These are phyloP conservation scores for Mormyrops boulengeri DNA, from an alignment of 2,797 vertebrate species.

Conservation along the genomic window DNA sequence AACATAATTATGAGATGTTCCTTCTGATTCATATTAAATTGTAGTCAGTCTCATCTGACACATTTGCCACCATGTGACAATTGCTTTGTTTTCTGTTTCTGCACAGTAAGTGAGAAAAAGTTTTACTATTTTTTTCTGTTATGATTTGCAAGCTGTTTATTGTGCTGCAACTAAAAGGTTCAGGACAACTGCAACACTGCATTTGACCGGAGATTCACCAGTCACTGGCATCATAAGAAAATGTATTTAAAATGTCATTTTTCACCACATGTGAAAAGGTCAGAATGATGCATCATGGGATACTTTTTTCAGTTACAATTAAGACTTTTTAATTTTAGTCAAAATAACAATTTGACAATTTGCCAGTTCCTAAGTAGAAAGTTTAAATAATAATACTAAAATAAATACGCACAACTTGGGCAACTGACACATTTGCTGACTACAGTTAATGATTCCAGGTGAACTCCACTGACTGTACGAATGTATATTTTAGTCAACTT, in stretches of 20 bases:
- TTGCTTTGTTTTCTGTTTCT: background rate
- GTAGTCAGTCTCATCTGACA: background rate
- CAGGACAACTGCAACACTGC: background rate
- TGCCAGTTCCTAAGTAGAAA: background rate
- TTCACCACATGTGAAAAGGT: background rate
- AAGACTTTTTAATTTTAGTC: background rate
- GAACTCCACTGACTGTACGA: background rate
- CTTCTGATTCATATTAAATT: background rate
- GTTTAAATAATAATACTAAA: background rate
- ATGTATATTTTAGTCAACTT: conserved; percentile 1
- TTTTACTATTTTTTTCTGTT: background rate
- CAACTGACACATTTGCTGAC: conserved; percentile 11
- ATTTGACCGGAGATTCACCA: background rate
- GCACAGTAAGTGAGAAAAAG: background rate
- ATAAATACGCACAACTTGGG: background rate
- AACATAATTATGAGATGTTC: background rate
- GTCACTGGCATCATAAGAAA: background rate
- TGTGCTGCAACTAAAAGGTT: background rate
- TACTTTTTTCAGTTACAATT: background rate
- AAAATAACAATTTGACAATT: background rate
- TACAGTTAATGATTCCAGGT: background rate
- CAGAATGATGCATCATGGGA: background rate
- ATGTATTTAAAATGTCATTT: background rate
- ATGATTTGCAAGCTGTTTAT: background rate
- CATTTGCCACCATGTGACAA: background rate